phyloP scores from a whole-genome alignment of 2,888 invertebrate species.

The Rhagium mordax region DNA sequence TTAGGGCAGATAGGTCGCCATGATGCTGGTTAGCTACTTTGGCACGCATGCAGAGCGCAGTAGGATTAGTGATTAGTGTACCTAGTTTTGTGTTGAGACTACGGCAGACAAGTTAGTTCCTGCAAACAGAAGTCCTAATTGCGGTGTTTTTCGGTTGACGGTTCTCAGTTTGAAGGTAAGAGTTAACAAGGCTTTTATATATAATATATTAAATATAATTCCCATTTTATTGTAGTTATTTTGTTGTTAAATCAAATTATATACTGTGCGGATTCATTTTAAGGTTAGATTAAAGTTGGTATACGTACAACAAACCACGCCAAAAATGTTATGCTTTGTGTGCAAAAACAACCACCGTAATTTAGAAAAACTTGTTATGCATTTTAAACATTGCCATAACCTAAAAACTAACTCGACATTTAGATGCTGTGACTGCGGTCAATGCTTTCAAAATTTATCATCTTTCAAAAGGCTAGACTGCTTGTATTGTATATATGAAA shows the following conservation, averaged over 20 bases:
- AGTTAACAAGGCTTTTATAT: not conserved
- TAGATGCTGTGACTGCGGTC: not conserved
- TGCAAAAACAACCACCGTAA: not conserved
- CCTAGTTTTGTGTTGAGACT: not conserved
- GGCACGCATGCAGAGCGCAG: not conserved
- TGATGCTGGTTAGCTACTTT: not conserved
- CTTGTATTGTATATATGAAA: no score
- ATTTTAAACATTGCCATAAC: slow-evolving; percentile 3
- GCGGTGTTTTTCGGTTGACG: not conserved
- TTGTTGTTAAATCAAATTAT: not conserved
- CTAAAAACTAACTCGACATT: slow-evolving; percentile 3
- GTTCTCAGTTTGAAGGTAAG: not conserved
- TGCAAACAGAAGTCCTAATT: not conserved
- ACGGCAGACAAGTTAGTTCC: not conserved
- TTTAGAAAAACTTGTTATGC: slow-evolving; percentile 1
- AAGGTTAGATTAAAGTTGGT: slow-evolving; percentile 2
- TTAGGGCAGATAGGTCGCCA: not conserved
- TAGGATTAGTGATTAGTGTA: not conserved
- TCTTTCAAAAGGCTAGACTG: not conserved
- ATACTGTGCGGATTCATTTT: not conserved
- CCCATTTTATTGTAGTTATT: not conserved
- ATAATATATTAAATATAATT: not conserved
- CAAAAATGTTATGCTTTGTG: not conserved
- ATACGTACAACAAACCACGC: not conserved
- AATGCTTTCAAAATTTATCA: not conserved